Percentiles rank a stretch among this genome's conserved stretches.
phyloP scores from a whole-genome alignment of 2,113 vertebrate species.

The Myiozetetes cayanensis region DNA sequence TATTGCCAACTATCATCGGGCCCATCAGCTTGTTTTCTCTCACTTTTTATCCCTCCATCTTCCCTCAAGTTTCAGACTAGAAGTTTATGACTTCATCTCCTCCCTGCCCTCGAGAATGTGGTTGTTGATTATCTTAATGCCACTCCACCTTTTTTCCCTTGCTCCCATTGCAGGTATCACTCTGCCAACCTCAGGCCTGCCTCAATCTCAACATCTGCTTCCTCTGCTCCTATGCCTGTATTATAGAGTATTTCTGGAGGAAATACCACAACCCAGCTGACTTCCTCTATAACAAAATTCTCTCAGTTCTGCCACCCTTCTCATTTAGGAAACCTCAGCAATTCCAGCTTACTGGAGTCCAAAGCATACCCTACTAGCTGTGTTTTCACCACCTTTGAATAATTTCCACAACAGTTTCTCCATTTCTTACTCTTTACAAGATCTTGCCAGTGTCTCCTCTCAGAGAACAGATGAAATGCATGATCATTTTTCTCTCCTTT shows the following conservation, averaged over 20 bases:
- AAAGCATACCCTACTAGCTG: background rate
- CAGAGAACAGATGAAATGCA: background rate
- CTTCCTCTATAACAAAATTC: background rate
- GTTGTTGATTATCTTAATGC: background rate
- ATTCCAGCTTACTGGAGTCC: background rate
- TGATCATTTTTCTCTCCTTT: background rate
- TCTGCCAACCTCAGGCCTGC: slow-evolving; percentile 20
- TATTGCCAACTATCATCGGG: background rate
- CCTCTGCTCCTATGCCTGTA: background rate
- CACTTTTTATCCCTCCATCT: slow-evolving; percentile 47
- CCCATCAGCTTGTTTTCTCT: background rate
- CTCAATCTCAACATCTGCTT: slow-evolving; percentile 3
- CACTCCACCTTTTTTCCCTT: background rate
- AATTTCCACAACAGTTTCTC: background rate
- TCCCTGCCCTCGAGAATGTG: background rate
- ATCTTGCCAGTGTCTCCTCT: background rate
- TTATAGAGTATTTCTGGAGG: slow-evolving; percentile 24
- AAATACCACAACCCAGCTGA: background rate
- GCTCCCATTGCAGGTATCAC: background rate
- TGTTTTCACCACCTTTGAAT: background rate
- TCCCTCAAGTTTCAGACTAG: slow-evolving; percentile 19
- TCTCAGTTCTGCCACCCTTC: background rate
- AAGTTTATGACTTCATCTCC: slow-evolving; percentile 12
- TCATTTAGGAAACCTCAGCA: background rate
- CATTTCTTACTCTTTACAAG: background rate